Base-by-base conservation (phyloP, 2,888 invertebrate species). In the Hypomecis punctinalis region DNA sequence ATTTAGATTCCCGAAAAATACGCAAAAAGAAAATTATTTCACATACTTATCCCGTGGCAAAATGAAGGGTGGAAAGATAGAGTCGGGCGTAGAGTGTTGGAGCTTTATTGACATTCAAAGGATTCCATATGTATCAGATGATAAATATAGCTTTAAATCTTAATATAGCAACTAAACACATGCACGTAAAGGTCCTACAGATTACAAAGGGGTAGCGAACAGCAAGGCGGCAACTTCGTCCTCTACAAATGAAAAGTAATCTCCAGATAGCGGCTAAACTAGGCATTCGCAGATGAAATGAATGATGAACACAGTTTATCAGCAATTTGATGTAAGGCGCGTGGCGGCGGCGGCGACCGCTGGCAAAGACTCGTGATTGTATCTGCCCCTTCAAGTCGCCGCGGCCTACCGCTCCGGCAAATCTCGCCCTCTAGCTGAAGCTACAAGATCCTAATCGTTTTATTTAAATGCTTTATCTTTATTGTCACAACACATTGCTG, bases 371-470 rank as follows among this genome's bases (percentile, higher is more conserved):
- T 67, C 67, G 73, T 72, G 91, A 89, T 91, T 71, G 63, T 85
- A 90, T 89, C 90, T 55, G 68, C 75, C 76, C 84, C 83, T 90
- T 91, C 85, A 92, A 91, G 88, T 89, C 72, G 82, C 91, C 92
- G 91, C 83, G 75, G 76, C 77, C 77, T 76, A 76, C 79, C 72
- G 76, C 74, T 67, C 78, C 78, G 72, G 72, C 76, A 75, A 77
- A 83, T 79, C 83, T 79, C 76, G 74, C 73, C 75, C 79, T 74
- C 79, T 79, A 76, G 77, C 82, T 81, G 79, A 79, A 84, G 79
- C 77, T 75, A 80, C 76, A 68, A 78, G 86, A 88, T 87, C 71
- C 74, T 81, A 84, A 86, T 86, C 85, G 70, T 71, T 79, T 79
- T 83, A 85, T 83, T 84, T 82, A 83, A 86, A 84, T 81, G 76